Percentiles rank a stretch among this genome's conserved stretches.
phyloP scores from a whole-genome alignment of 2,113 vertebrate species.

The Pelvicachromis taeniatus region DNA sequence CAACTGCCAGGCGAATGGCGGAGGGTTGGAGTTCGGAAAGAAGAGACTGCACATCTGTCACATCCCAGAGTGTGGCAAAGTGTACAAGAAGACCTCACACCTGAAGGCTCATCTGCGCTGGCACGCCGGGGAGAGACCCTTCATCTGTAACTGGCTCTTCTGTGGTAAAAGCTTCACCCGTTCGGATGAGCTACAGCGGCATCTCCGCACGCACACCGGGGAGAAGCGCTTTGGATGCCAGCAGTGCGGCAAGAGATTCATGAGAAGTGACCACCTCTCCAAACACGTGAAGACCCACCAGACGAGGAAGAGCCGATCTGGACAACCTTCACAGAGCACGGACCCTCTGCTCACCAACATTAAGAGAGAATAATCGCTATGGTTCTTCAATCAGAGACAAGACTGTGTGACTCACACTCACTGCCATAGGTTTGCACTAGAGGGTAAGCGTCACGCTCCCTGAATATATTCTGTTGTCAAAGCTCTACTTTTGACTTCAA shows the following conservation, averaged over 20 bases:
- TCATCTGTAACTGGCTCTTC: slow-evolving; percentile 87
- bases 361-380: slow-evolving; percentile 72
- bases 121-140: slow-evolving; percentile 84
- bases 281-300: slow-evolving; percentile 87
- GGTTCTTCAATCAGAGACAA: neutral
- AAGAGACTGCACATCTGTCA: slow-evolving; percentile 85
- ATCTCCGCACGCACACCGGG: slow-evolving; percentile 85
- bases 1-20: slow-evolving; percentile 78
- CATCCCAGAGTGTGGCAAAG: slow-evolving; percentile 83
- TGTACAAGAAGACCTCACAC: slow-evolving; percentile 88
- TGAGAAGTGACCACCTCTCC: slow-evolving; percentile 84
- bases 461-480: neutral
- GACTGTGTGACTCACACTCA: slow-evolving; percentile 30
- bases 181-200: slow-evolving; percentile 83
- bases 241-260: slow-evolving; percentile 83
- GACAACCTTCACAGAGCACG: slow-evolving; percentile 47
- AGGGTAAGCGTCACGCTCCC: slow-evolving; percentile 26
- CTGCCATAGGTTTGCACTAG: slow-evolving; percentile 59
- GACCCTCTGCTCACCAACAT: slow-evolving; percentile 71
- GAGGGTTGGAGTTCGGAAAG: slow-evolving; percentile 75
- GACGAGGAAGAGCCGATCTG: slow-evolving; percentile 72
- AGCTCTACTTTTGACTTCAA: slow-evolving; percentile 7
- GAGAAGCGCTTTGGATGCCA: slow-evolving; percentile 85
- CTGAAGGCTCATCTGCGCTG: slow-evolving; percentile 86
- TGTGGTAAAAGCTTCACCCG: slow-evolving; percentile 86